These are phyloP conservation scores for Laspeyria flexula DNA, from an alignment of 2,888 invertebrate species.

Conservation along the genomic window DNA sequence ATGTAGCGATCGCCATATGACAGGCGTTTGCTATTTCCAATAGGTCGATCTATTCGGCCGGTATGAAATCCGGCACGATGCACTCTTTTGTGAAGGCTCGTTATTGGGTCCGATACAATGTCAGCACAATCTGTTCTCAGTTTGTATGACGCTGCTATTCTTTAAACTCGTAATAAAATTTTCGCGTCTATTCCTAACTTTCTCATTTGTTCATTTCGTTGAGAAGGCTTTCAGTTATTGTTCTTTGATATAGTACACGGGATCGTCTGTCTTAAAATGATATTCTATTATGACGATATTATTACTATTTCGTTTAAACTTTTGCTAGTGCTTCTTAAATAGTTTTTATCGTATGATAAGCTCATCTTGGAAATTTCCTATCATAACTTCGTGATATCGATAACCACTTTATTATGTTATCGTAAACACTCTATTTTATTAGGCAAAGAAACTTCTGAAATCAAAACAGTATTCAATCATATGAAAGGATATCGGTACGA, in stretches of 20 bases:
- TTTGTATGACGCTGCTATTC: slow-evolving; percentile 52
- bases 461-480: slow-evolving; percentile 71
- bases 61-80: slow-evolving; percentile 50
- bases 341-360: no score
- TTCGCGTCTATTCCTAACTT: slow-evolving; percentile 40
- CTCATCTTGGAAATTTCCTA: no score
- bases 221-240: slow-evolving; percentile 25
- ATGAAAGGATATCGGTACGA: slow-evolving; percentile 61
- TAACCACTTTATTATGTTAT: no score
- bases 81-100: slow-evolving; percentile 53
- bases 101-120: slow-evolving; percentile 59
- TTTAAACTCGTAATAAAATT: slow-evolving; percentile 56
- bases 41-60: slow-evolving; percentile 25
- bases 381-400: no score
- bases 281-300: background rate
- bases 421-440: no score
- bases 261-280: background rate
- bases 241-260: background rate
- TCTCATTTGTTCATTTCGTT: slow-evolving; percentile 42
- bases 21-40: slow-evolving; percentile 45
- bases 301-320: no score
- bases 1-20: slow-evolving; percentile 38
- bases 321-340: no score
- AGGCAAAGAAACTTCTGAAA: slow-evolving; percentile 47
- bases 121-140: slow-evolving; percentile 52